phyloP scores from a whole-genome alignment of 92 coral and sea anemone species.

The Desmophyllum pertusum region DNA sequence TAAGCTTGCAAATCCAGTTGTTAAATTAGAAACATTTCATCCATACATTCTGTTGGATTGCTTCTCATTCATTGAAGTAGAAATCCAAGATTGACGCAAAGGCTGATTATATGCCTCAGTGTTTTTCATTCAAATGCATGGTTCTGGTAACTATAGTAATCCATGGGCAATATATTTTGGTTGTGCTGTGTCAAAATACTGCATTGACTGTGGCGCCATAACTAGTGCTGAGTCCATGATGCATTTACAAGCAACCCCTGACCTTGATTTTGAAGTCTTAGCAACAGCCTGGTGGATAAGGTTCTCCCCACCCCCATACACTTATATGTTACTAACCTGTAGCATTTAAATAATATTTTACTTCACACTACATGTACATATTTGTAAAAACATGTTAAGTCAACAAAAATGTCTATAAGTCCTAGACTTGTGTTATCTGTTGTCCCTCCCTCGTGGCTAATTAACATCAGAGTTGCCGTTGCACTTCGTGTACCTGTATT shows the following conservation, averaged over 20 bases:
- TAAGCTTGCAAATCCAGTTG: no score
- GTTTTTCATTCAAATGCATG: no score
- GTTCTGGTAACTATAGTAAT: no score
- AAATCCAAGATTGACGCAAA: no score
- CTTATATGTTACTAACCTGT: neutral
- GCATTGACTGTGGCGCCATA: no score
- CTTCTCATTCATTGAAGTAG: no score
- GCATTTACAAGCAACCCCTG: neutral
- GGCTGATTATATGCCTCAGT: no score
- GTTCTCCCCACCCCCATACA: neutral
- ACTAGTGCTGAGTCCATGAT: no score
- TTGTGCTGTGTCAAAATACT: no score
- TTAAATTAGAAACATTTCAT: no score
- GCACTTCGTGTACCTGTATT: conserved; percentile 2
- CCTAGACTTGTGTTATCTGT: neutral
- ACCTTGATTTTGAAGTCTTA: neutral
- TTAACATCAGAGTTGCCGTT: neutral
- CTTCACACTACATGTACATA: neutral
- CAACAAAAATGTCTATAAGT: neutral
- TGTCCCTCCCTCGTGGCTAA: neutral
- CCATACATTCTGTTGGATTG: no score
- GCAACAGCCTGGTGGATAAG: neutral
- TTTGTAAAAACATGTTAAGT: neutral
- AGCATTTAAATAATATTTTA: conserved; percentile 30
- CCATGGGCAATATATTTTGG: no score